These are phyloP conservation scores for Euura lappo DNA, from an alignment of 1,140 invertebrate genomes.

Conservation along the genomic window DNA sequence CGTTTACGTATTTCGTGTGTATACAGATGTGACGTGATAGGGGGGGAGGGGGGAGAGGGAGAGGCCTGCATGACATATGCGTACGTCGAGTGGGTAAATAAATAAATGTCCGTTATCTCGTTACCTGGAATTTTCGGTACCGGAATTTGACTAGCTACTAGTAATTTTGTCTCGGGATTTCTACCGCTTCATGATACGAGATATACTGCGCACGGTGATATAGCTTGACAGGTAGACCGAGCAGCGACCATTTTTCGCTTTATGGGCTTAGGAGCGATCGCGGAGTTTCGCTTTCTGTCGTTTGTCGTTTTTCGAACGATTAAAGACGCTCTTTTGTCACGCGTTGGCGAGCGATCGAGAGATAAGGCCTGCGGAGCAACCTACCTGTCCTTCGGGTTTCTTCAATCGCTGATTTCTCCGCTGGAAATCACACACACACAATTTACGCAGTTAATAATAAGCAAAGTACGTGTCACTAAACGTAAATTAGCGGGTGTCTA, in stretches of 20 bases:
- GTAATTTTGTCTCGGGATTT: constrained; percentile 28
- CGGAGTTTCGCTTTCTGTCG: not conserved
- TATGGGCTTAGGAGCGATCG: constrained; percentile 26
- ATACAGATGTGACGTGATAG: not conserved
- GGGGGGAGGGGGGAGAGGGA: too few relatives aligned
- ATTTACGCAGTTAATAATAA: constrained; percentile 43
- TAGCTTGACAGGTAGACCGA: constrained; percentile 42
- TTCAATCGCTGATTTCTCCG: constrained; percentile 21
- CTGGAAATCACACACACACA: constrained; percentile 22
- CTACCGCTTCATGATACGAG: constrained; percentile 28
- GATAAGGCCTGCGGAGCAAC: too few relatives aligned
- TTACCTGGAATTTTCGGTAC: constrained; percentile 34
- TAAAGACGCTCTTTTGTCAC: too few relatives aligned
- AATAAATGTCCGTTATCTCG: too few relatives aligned
- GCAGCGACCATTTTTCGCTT: constrained; percentile 42
- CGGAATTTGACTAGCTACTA: constrained; percentile 18
- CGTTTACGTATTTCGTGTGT: constrained; percentile 8
- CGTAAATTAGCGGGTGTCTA: constrained; percentile 35
- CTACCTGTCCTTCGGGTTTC: not conserved
- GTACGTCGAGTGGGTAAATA: too few relatives aligned
- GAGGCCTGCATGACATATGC: too few relatives aligned
- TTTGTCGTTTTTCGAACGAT: too few relatives aligned
- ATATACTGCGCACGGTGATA: constrained; percentile 9
- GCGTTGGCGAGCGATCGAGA: too few relatives aligned
- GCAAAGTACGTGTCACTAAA: constrained; percentile 43